Evolutionary conservation across 2,888 invertebrate species (phyloP), one percentile per base, ranked within the genome.

Genomic region (Drosophila mimica): DNA sequence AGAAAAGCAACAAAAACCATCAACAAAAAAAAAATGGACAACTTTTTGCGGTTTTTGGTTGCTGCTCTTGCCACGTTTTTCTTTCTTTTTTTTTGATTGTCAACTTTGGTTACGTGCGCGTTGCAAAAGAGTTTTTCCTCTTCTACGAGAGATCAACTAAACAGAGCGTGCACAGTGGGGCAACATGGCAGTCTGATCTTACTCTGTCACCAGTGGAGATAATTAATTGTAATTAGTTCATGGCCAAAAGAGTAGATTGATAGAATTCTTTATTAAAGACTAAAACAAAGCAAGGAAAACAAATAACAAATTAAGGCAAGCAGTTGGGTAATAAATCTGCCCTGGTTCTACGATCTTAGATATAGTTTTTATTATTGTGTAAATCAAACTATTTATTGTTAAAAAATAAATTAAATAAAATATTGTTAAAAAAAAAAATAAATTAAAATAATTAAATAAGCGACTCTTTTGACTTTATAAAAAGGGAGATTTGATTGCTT

Each of bases 21-120:
- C 25, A 25, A 25, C 33, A 56, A 7, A 33, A 56, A 28, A 57
- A 52, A 81, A 73, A 81, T 81, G 81, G 71, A 74, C 79, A 88
- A 88, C 90, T 85, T 88, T 83, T 89, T 89, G 88, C 69, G 90
- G 90, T 75, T 81, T 88, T 54, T 43, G 40, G 63, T 46, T 34
- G 67, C 25, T 38, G 38, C 56, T 52, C 28, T 58, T 40, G 57
- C 58, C 61, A 69, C 60, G 25, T 25, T 25, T 25, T 25, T 25
- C 25, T 25, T 25, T 25, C 25, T 3, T 66, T 69, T 25, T 46
- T 46, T 71, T 78, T 46, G 46, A 56, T 38, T 73, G 64, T 36
- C 36, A 71, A 71, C 83, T 88, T 83, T 65, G 70, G 83, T 85
- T 85, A 82, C 65, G 88, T 70, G 68, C 61, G 46, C 83, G 75